A percentile compares a stretch with the other conserved stretches of the same genome.
These are phyloP conservation scores for Epinephelus moara DNA, from an alignment of 2,113 vertebrate genomes.

Conservation along the genomic window DNA sequence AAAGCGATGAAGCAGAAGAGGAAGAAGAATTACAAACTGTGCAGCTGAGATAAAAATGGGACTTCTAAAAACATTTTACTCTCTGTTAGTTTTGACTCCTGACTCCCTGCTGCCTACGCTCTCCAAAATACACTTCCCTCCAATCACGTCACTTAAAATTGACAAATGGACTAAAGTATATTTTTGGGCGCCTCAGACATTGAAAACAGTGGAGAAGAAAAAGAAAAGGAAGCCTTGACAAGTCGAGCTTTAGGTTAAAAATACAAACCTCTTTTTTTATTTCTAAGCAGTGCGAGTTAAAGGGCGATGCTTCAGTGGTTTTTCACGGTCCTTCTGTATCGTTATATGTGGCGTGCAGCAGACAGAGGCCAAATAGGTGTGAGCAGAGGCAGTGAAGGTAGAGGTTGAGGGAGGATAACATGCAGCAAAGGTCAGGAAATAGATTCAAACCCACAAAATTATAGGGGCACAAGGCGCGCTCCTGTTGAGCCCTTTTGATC, in stretches of 20 bases:
- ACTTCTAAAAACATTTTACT: slow-evolving; percentile 70
- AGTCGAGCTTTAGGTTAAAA: background rate
- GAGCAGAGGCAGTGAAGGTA: slow-evolving; percentile 6
- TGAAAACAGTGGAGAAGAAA: slow-evolving; percentile 5
- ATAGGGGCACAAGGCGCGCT: slow-evolving; percentile 34
- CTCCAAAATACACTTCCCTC: slow-evolving; percentile 65
- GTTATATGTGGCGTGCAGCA: slow-evolving; percentile 3
- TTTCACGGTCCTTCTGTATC: background rate
- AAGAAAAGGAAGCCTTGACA: slow-evolving; percentile 3
- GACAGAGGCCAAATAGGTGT: background rate
- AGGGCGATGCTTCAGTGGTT: background rate
- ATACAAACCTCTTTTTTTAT: background rate
- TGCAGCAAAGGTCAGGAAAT: slow-evolving; percentile 56
- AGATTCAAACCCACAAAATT: slow-evolving; percentile 55
- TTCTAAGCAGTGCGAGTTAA: background rate
- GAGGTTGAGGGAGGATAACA: slow-evolving; percentile 17
- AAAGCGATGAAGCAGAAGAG: slow-evolving; percentile 33
- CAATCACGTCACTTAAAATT: slow-evolving; percentile 61
- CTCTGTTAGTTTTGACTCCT: slow-evolving; percentile 72
- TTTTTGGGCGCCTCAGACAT: slow-evolving; percentile 29
- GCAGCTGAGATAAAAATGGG: slow-evolving; percentile 72
- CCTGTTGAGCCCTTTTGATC: slow-evolving; percentile 57
- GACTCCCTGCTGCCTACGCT: slow-evolving; percentile 69
- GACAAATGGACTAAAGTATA: slow-evolving; percentile 54
- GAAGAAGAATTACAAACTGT: slow-evolving; percentile 53